Evolutionary conservation across 2,888 invertebrate species (phyloP), one percentile per base, ranked within the genome.

Genomic region (Eulithis prunata): DNA sequence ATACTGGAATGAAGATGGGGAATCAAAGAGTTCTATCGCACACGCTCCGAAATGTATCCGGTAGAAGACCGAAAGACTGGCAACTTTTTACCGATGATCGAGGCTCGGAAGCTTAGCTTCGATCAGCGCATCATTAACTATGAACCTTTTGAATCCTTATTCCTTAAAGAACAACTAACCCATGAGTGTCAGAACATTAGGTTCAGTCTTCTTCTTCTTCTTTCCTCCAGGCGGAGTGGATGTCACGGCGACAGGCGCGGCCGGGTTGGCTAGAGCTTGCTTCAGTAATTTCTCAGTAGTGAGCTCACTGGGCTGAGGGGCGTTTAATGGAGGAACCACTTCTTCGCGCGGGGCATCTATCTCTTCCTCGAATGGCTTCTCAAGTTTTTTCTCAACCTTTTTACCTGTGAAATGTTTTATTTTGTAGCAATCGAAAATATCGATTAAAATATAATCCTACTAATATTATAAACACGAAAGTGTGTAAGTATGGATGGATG

Each of bases 181-280:
- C 32, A 32, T 32, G 32, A 32, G 85, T 7, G 91, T 76, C 6
- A 90, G 83, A 3, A 91, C 85, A 73, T 88, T 91, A 12, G 84
- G 88, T 69, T 92, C 92, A 0, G 80, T 55, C 63, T 90, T 92
- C 84, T 91, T 92, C 81, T 90, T 91, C 82, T 90, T 91, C 75
- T 77, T 84, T 80, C 90, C 91, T 56, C 76, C 71, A 12, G 80
- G 77, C 2, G 87, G 83, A 0, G 89, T 85, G 0, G 87, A 78
- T 32, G 85, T 76, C 0, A 69, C 79, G 54, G 63, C 74, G 43
- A 74, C 62, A 52, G 77, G 61, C 4, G 73, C 69, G 11, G 80
- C 68, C 4, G 74, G 64, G 8, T 78, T 75, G 2, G 77, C 81
- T 21, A 89, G 72, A 2, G 89, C 91, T 62, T 91, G 90, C 75